Base-by-base conservation (phyloP, 2,113 vertebrate species). In the Malurus elegans region DNA sequence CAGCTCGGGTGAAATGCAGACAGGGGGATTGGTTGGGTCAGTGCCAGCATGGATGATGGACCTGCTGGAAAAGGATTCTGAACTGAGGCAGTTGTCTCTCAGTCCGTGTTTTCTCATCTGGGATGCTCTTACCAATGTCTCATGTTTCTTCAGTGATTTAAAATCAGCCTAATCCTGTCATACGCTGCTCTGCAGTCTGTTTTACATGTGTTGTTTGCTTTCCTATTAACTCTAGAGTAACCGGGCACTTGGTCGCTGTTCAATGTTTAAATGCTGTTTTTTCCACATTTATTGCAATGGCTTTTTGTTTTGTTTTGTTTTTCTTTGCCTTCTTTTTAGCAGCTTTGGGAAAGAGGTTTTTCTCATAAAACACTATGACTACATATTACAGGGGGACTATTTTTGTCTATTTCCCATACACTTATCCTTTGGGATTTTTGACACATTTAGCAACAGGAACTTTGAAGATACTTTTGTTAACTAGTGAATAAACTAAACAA, bases 21-120 rank as follows among this genome's bases (percentile, higher is more conserved):
- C 2, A 1, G 11, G 8, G 18, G 2, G 2, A 4, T 32, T 47
- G 70, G 14, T n/a, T 70, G 6, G 58, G 1, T 14, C 2, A 5
- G 47, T 65, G 45, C 36, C 57, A 11, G n/a, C 25, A 24, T 2
- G 11, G 36, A 17, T 6, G 48, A 53, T 7, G 45, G 32, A 62
- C 36, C 40, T 56, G 19, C 32, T 44, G 78, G 73, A 58, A 92
- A 32, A 0, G 0, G 47, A 56, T 81, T 3, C 31, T 21, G n/a
- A 45, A 15, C 2, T 14, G 24, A 40, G 58, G 48, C 58, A 8
- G 20, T 4, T 61, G 64, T 23, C 31, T 71, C 64, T 58, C 79
- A 19, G 48, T 15, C 32, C 32, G 21, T 18, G 28, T 42, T 92
- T 61, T 61, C 80, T 56, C 54, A 9, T 4, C 61, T 31, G 45